Base-by-base conservation (phyloP, 2,888 invertebrate species). In the Ischnus inquisitorius region DNA sequence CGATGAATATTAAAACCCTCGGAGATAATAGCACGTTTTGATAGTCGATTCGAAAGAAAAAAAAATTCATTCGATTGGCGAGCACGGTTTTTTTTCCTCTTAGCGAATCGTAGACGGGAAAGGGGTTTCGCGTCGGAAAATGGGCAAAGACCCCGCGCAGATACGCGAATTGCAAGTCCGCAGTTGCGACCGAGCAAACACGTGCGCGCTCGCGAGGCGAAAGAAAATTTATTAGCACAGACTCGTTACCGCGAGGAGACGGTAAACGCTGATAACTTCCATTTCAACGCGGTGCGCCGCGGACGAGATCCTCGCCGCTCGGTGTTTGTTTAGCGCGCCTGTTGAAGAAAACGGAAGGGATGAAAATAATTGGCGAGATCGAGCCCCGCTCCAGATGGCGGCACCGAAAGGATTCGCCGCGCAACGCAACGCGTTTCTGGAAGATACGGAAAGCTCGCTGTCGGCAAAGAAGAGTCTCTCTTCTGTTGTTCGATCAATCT, bases 381-480 rank as follows among this genome's bases (percentile, higher is more conserved):
- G 46, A 12, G n/a, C 51, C 25, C 28, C 22, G 71, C 43, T 60
- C 65, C 78, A 84, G 84, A 84, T 84, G 84, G 84, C 84, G 84
- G 67, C 84, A 84, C 84, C 69, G 75, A 67, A 79, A 79, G 65
- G 78, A 82, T 67, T 84, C 75, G 34, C 28, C 43, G 46, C 54
- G n/a, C 41, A 25, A 64, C 54, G 28, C 16, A 34, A 4, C 34
- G 34, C 72, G 39, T 64, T 77, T 60, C 77, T 78, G n/a, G 0
- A 78, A 75, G 81, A 43, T 60, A 71, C 75, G 72, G 57, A 25
- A 14, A 16, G 82, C 71, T 84, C 54, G 71, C 84, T 43, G 83
- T 78, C 85, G 81, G 78, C 78, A 85, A 85, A 76, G 83, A 80
- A 83, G 81, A 81, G 41, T 85, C 81, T 85, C 75, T 60, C 12